Evolutionary conservation across 2,113 vertebrate species (phyloP).

Genomic region (Pseudonaja textilis): DNA sequence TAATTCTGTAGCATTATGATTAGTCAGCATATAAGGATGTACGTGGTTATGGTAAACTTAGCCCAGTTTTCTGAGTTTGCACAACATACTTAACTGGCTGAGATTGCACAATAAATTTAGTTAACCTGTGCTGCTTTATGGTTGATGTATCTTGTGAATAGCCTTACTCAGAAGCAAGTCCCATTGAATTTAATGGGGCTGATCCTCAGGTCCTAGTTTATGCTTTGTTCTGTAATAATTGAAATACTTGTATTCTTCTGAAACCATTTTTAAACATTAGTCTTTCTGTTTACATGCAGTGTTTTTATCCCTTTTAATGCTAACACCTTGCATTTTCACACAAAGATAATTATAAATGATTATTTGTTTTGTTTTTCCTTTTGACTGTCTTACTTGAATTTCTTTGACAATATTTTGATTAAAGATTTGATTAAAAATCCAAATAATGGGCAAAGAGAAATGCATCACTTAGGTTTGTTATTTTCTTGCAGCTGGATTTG

Average conservation of each 20-base stretch:
- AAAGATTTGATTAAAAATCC: neutral
- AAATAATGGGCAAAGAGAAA: neutral
- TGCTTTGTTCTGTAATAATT: neutral
- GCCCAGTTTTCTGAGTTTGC: neutral
- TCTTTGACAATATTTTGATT: neutral
- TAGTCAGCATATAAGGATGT: neutral
- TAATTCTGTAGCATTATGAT: neutral
- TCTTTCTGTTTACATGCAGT: neutral
- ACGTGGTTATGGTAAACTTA: neutral
- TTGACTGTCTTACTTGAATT: neutral
- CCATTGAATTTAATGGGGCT: neutral
- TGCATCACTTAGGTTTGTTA: neutral
- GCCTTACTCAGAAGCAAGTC: neutral
- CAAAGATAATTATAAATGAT: neutral
- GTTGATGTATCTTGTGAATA: neutral
- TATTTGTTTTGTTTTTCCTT: neutral
- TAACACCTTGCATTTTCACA: neutral
- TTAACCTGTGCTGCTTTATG: neutral
- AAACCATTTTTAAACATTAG: neutral
- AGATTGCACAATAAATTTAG: neutral
- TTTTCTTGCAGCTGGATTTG: neutral
- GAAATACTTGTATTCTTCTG: neutral
- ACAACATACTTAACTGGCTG: neutral
- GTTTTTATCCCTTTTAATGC: slow-evolving; percentile 3
- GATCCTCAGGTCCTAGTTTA: neutral